Base-by-base conservation (phyloP, 2,797 vertebrate genomes). In the Neosilurus hyrtlii region DNA sequence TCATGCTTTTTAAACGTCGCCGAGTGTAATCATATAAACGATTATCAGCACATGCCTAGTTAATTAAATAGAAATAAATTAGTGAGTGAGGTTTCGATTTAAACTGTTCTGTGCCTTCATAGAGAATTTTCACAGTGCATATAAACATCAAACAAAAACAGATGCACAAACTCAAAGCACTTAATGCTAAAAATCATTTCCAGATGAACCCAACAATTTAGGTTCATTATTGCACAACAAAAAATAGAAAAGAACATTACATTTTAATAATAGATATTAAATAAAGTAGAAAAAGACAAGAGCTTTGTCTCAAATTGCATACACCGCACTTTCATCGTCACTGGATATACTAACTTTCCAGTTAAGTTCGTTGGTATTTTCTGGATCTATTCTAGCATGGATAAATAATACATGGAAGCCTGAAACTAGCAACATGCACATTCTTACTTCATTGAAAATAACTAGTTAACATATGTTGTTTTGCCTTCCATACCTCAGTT, bases 291-390 rank as follows among this genome's bases (percentile, higher is more conserved):
- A 78, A 65, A 61, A 61, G 54, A 18, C 37, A n/a, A 77, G 20
- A 56, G 73, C 76, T 79, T 35, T 57, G 78, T 80, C 78, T 80
- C 63, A 80, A 80, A 80, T 67, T 56, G 51, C 77, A 67, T 54
- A 35, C 76, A 52, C 9, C 4, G n/a, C n/a, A 63, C 76, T 76
- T 75, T 22, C 35, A 26, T 35, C 12, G 35, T 20, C 30, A 30
- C 30, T 9, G 5, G 18, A 73, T 56, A 24, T 56, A 22, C 73
- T 22, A 43, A 62, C 35, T 15, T 62, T 35, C n/a, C 22, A 14
- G 35, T 49, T 43, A 20, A 14, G 24, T 24, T 24, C 1, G 16
- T 43, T 71, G 22, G n/a, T 24, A 52, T 24, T 73, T 73, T 49
- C 37, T 67, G 30, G 16, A 67, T 24, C 12, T 30, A 15, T 11